A percentile compares a stretch with the other conserved stretches of the same genome.
Conservation (phyloP, 2,888 invertebrate genomes). For the Cepaea hortensis region DNA sequence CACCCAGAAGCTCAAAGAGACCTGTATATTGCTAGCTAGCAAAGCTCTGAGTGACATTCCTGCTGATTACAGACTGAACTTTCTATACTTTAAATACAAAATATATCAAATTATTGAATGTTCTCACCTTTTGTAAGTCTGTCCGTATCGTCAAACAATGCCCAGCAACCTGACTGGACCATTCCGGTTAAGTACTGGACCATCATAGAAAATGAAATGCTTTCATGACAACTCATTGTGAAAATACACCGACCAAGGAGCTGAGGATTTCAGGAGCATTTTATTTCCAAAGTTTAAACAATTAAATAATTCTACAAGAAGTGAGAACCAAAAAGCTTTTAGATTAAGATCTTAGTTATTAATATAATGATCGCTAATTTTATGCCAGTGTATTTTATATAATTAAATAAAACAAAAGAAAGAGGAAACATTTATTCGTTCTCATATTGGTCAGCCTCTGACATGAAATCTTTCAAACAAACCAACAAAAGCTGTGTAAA, state of each 20-base stretch:
- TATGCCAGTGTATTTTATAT: too few relatives aligned
- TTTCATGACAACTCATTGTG: slow-evolving; percentile 68
- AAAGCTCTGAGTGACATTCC: too few relatives aligned
- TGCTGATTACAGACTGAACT: too few relatives aligned
- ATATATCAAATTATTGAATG: neutral
- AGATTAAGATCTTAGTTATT: neutral
- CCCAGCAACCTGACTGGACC: slow-evolving; percentile 74
- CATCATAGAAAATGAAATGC: slow-evolving; percentile 68
- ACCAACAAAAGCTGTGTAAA: too few relatives aligned
- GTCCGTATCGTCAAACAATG: slow-evolving; percentile 72
- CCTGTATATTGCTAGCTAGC: too few relatives aligned
- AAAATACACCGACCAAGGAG: slow-evolving; percentile 71
- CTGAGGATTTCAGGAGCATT: slow-evolving; percentile 55
- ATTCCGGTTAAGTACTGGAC: slow-evolving; percentile 72
- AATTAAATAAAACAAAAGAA: too few relatives aligned
- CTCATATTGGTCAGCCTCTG: too few relatives aligned
- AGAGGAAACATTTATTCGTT: too few relatives aligned
- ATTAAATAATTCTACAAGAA: neutral
- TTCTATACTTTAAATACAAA: neutral
- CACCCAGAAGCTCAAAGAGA: too few relatives aligned
- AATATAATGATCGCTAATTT: too few relatives aligned
- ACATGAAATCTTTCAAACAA: too few relatives aligned
- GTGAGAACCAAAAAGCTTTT: neutral
- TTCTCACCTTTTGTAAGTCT: slow-evolving; percentile 69
- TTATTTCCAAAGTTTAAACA: neutral